phyloP scores from a whole-genome alignment of 2,113 vertebrate species.

The Lonchura striata region DNA sequence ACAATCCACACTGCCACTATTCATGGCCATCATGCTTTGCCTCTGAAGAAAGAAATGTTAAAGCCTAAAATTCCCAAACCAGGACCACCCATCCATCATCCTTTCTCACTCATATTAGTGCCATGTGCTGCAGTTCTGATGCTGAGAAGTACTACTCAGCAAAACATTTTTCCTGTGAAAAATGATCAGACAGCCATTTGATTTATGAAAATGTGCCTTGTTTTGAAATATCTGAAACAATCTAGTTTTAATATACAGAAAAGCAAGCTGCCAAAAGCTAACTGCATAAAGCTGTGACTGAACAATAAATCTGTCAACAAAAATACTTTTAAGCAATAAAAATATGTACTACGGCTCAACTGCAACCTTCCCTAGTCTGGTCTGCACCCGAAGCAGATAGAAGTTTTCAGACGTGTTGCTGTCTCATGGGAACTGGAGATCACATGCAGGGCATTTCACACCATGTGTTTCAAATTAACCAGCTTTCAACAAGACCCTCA shows the following conservation, averaged over 20 bases:
- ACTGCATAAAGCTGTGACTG: slow-evolving; percentile 15
- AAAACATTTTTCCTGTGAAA: background rate
- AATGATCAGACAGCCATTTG: background rate
- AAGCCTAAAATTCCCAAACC: background rate
- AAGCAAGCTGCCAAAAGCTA: slow-evolving; percentile 27
- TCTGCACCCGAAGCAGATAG: background rate
- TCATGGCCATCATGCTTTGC: background rate
- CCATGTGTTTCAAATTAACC: background rate
- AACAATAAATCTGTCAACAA: slow-evolving; percentile 43
- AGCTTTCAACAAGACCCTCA: background rate
- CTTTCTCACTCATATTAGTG: background rate
- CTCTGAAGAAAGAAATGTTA: background rate
- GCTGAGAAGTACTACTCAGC: background rate
- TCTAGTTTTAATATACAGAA: slow-evolving; percentile 28
- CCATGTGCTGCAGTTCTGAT: background rate
- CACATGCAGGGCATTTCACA: background rate
- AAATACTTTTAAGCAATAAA: slow-evolving; percentile 29
- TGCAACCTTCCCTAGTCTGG: background rate
- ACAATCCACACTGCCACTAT: background rate
- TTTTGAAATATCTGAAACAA: slow-evolving; percentile 25
- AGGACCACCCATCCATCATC: background rate
- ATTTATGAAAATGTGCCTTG: slow-evolving; percentile 16
- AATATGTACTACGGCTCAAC: background rate
- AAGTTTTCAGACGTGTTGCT: background rate
- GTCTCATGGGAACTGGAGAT: background rate